These are phyloP conservation scores for Mimachlamys varia DNA, from an alignment of 2,888 invertebrate species.

Conservation along the genomic window DNA sequence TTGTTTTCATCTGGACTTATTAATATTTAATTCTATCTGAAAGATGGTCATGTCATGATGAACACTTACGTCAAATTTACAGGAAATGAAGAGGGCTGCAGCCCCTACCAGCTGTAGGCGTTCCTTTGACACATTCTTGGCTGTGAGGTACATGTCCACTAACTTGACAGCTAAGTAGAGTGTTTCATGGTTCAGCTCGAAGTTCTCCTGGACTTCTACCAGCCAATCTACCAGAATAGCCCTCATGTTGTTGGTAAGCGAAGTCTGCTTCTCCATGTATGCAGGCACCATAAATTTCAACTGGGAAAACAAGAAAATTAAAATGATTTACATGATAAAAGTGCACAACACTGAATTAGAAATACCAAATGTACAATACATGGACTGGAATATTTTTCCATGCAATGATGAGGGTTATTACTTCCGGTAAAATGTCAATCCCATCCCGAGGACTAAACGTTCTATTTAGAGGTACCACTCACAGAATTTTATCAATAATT, in stretches of 20 bases:
- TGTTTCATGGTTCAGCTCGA: conserved; percentile 99
- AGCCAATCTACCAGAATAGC: conserved; percentile 98
- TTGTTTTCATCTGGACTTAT: too few relatives aligned
- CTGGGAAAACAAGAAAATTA: conserved; percentile 81
- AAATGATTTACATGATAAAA: too few relatives aligned
- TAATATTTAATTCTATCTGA: too few relatives aligned
- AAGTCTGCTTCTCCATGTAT: conserved; percentile 90
- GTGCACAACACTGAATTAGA: too few relatives aligned
- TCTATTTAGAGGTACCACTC: too few relatives aligned
- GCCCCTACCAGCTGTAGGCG: conserved; percentile 95
- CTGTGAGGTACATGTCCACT: conserved; percentile 93
- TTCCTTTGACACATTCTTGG: conserved; percentile 87
- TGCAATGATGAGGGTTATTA: too few relatives aligned
- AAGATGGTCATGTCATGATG: too few relatives aligned
- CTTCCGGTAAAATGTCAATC: too few relatives aligned
- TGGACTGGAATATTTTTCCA: too few relatives aligned
- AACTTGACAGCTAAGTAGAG: conserved; percentile 97
- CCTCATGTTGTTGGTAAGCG: conserved; percentile 93
- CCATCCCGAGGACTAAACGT: too few relatives aligned
- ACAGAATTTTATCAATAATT: too few relatives aligned
- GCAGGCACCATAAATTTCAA: conserved; percentile 88
- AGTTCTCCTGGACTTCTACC: conserved; percentile 95
- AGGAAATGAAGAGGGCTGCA: conserved; percentile 94
- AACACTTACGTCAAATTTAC: conserved; percentile 95
- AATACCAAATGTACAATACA: too few relatives aligned